phyloP scores from a whole-genome alignment of 1,140 invertebrate species.

The Pseudomyrmex pallidus region DNA sequence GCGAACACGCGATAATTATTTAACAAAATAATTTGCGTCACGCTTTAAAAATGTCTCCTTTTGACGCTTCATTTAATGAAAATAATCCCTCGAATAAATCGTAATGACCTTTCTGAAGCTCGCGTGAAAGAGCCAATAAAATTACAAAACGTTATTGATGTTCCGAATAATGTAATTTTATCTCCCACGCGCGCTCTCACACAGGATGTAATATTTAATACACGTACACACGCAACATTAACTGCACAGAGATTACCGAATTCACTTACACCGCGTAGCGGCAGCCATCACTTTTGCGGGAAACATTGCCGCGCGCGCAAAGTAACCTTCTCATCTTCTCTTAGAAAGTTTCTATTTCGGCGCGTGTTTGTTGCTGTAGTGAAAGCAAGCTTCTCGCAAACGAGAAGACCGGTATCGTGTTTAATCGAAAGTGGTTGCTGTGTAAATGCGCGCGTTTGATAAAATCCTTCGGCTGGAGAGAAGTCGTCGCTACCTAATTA shows the following conservation, averaged over 20 bases:
- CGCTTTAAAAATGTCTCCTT: slow-evolving; percentile 7
- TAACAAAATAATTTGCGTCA: slow-evolving; percentile 15
- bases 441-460: slow-evolving; percentile 46
- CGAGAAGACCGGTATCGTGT: neutral
- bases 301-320: slow-evolving; percentile 15
- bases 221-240: neutral
- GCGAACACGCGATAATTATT: neutral
- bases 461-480: slow-evolving; percentile 6
- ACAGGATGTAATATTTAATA: too few relatives aligned
- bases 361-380: slow-evolving; percentile 20
- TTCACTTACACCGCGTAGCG: neutral
- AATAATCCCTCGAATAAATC: slow-evolving; percentile 23
- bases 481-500: slow-evolving; percentile 31
- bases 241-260: slow-evolving; percentile 15
- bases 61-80: slow-evolving; percentile 34
- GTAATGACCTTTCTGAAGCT: slow-evolving; percentile 35
- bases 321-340: slow-evolving; percentile 11
- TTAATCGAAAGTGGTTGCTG: slow-evolving; percentile 8
- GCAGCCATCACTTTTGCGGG: slow-evolving; percentile 32
- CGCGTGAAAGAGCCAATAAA: slow-evolving; percentile 10
- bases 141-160: slow-evolving; percentile 13
- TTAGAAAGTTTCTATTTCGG: slow-evolving; percentile 37
- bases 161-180: neutral
- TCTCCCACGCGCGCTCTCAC: too few relatives aligned
- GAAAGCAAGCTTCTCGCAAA: slow-evolving; percentile 22